Percentiles rank a stretch among this genome's conserved stretches.
Evolutionary conservation across 35 echinoderm and acorn worm species (phyloP).

Genomic region (Ophioderma brevispina): DNA sequence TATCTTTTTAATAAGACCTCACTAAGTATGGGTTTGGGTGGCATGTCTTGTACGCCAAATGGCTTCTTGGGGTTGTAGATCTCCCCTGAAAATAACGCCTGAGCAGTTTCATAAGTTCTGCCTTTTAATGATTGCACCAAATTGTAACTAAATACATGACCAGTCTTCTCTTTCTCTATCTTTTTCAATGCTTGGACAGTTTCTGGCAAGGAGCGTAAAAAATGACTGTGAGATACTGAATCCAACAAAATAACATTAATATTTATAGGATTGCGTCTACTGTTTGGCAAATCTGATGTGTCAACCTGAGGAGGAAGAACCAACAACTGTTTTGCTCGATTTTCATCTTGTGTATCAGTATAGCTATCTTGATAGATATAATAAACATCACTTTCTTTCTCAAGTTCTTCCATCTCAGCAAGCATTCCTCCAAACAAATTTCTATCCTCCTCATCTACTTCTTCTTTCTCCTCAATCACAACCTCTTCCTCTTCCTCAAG

Average conservation of each 20-base stretch:
- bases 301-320: conserved; percentile 56
- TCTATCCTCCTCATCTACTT: neutral
- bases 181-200: conserved; percentile 49
- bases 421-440: neutral
- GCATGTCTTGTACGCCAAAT: conserved; percentile 66
- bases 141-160: conserved; percentile 75
- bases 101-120: conserved; percentile 79
- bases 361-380: conserved; percentile 6
- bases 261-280: conserved; percentile 36
- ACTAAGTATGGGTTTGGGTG: conserved; percentile 37
- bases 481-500: conserved; percentile 20
- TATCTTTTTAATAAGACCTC: conserved; percentile 35
- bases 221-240: conserved; percentile 91
- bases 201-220: conserved; percentile 69
- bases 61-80: conserved; percentile 51
- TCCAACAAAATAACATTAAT: conserved; percentile 82
- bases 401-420: conserved; percentile 22
- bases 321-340: conserved; percentile 53
- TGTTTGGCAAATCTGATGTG: neutral
- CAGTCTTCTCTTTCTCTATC: conserved; percentile 27
- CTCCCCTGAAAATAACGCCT: conserved; percentile 70
- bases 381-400: conserved; percentile 7
- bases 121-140: conserved; percentile 86
- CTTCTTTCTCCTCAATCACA: conserved; percentile 25
- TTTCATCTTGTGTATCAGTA: conserved; percentile 14